phyloP scores from a whole-genome alignment of 35 echinoderm and acorn worm genomes.

The Hemicentrotus pulcherrimus region DNA sequence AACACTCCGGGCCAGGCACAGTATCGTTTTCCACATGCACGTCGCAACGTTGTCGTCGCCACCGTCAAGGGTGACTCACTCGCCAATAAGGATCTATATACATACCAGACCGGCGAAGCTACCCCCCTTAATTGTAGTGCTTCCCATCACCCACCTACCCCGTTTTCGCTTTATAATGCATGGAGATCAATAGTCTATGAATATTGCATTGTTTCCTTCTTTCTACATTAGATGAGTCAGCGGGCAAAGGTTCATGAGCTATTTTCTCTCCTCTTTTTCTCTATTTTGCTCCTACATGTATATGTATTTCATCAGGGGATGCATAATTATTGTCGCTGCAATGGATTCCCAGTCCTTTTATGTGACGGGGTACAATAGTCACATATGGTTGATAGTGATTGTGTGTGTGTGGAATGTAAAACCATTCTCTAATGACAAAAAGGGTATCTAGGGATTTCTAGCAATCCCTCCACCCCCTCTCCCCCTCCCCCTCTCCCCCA shows the following conservation, averaged over 20 bases:
- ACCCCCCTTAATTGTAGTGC: background rate
- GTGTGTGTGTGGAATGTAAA: background rate
- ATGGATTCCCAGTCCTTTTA: background rate
- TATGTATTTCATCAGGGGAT: background rate
- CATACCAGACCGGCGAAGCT: background rate
- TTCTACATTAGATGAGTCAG: constrained; percentile 10
- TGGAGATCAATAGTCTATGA: background rate
- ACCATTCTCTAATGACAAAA: background rate
- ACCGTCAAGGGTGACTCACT: background rate
- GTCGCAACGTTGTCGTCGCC: background rate
- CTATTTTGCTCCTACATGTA: background rate
- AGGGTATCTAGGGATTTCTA: background rate
- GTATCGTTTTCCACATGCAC: constrained; percentile 1
- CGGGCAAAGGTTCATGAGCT: background rate
- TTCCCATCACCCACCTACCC: background rate
- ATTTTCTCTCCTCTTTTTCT: background rate
- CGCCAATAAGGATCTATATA: background rate
- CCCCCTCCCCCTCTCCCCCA: background rate
- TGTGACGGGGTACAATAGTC: background rate
- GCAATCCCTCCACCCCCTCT: background rate
- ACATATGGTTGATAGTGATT: background rate
- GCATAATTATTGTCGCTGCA: background rate
- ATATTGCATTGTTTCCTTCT: background rate
- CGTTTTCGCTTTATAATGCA: background rate
- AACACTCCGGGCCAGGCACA: background rate